Evolutionary conservation across 2,113 vertebrate genomes (phyloP), one percentile per base, ranked within the genome.

Genomic region (Panthera uncia): DNA sequence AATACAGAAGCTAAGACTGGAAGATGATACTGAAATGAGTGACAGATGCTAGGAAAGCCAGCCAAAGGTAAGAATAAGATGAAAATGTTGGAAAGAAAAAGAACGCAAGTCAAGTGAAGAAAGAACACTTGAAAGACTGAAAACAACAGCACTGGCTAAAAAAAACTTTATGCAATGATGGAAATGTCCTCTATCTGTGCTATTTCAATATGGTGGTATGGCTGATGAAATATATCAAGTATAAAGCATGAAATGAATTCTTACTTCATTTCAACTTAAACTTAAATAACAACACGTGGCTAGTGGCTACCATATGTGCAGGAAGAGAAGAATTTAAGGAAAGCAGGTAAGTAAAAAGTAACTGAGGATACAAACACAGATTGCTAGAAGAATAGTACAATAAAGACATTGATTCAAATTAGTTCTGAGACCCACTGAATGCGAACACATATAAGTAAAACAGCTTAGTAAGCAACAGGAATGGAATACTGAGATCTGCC

Each of bases 221-320:
- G 31, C 57, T 92, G 52, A 1, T 94, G n/a, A 83, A 94, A 91
- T 93, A 3, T 29, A 69, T 48, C 50, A 80, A 21, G 33, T 55
- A 45, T 45, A 82, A 66, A 16, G 3, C 18, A 68, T 25, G 45
- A 86, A 94, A 48, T 66, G 2, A 61, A 80, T 12, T 93, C 88
- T 91, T 71, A 89, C 74, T 95, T 91, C 71, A 87, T 55, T 66
- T 94, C 45, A 91, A 80, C 55, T 91, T 87, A 91, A 93, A 66
- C 16, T 69, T 61, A 94, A 90, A 69, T 68, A 83, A 33, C 19
- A 80, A 36, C 36, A 89, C 12, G 5, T 27, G 8, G 21, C 27
- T 74, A 92, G 15, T 73, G 41, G 38, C 48, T 90, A 76, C 25
- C 36, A 83, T 33, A 85, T 9, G 25, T 9, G 31, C 6, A 85